A percentile compares a stretch with the other conserved stretches of the same genome.
Conservation (phyloP, 2,797 vertebrate species). For the Malacoraja senta region DNA sequence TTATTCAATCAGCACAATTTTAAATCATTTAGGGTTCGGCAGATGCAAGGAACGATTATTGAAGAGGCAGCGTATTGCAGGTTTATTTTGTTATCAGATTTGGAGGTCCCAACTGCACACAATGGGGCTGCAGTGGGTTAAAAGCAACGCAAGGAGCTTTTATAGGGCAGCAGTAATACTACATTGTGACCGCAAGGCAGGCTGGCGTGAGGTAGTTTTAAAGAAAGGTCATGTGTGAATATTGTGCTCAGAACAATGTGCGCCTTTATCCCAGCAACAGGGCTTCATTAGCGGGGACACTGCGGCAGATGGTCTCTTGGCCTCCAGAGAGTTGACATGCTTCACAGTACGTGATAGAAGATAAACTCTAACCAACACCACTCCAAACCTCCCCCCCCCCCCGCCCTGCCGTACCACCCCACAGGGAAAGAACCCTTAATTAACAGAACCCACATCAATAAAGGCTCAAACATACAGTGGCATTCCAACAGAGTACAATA, state of each 20-base stretch:
- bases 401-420: neutral
- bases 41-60: no score
- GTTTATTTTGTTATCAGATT: neutral
- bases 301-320: neutral
- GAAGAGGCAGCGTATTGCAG: no score
- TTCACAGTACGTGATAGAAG: conserved; percentile 17
- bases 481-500: conserved; percentile 28
- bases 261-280: conserved; percentile 37
- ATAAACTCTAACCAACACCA: no score
- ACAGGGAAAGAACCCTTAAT: neutral
- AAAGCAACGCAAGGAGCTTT: neutral
- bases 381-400: neutral
- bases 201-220: neutral
- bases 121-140: neutral
- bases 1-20: conserved; percentile 21
- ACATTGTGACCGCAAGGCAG: conserved; percentile 24
- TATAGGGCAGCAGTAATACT: neutral
- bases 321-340: conserved; percentile 21
- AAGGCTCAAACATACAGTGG: conserved; percentile 6
- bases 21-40: neutral
- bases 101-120: no score
- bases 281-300: conserved; percentile 26
- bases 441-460: conserved; percentile 30
- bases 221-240: conserved; percentile 36
- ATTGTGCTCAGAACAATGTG: conserved; percentile 12